Base-by-base conservation (phyloP, 2,113 vertebrate species). In the Condylura cristata region DNA sequence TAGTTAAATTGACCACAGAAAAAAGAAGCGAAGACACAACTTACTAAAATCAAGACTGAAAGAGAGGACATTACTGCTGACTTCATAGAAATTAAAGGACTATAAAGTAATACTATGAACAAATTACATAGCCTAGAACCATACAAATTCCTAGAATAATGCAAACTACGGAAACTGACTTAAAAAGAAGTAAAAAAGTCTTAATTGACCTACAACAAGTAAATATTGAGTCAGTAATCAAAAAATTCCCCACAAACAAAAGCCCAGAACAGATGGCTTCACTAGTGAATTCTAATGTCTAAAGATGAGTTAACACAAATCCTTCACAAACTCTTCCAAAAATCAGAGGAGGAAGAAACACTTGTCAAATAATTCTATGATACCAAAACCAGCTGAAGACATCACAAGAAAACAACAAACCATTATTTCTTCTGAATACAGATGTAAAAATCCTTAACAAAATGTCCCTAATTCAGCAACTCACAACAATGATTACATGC, bases 221-320 rank as follows among this genome's bases (percentile, higher is more conserved):
- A 94, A 96, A 94, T 91, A 94, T 84, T 91, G 92, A 96, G 91
- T 87, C 79, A 58, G 44, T 44, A 65, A 93, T 65, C 63, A 78
- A 44, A 83, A 88, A 89, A 56, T 71, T 80, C 87, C 34, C 71
- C 70, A 68, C 63, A 65, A 95, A 96, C 93, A 91, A 84, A 84
- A 93, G 68, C 60, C 82, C 70, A 96, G 89, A 95, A 71, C 93
- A 96, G 86, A 95, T 89, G 89, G 96, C 66, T 68, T 86, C 78
- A 65, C 58, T 51, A 70, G 46, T 88, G 74, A 92, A 86, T 74
- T 82, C 89, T 83, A 86, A 92, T 30, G 30, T 92, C 89, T 89
- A 44, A 95, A 91, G 82, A 89, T 41, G 79, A 93, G 86, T 89
- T 37, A 94, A 91, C 56, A 83, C 79, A 83, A 87, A 90, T 66